Evolutionary conservation across 1,140 invertebrate genomes (phyloP), one percentile per base, ranked within the genome.

Genomic region (Drosophila bifasciata): DNA sequence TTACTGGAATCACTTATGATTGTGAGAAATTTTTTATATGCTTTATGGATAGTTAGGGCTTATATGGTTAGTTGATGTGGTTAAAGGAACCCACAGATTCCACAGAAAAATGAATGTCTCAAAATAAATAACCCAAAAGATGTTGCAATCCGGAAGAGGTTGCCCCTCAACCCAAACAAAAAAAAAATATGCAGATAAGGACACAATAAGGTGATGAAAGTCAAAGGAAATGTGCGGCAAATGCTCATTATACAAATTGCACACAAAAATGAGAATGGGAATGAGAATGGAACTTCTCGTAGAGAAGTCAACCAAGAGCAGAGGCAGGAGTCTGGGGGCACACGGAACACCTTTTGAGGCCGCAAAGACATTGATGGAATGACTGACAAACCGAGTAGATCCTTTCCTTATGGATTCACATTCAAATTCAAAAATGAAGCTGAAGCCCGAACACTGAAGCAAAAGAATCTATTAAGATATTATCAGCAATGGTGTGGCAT

Each of bases 401-500:
- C 63, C 21, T 41, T 49, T 50, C 36, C 69, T 17, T 21, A 16
- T 48, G 39, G 40, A 40, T 39, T 40, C 55, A 13, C 58, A 41
- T 55, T 81, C 61, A 81, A 11, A 36, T 11, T 36, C 32, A 11
- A 3, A 86, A 86, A 86, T 88, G 69, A 83, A 68, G 62, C 72
- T 60, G 55, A 62, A 78, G 66, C 39, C 39, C 44, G 41, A 36
- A 36, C 32, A 36, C 32, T 36, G 32, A 36, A 36, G 64, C 62
- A 76, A 88, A 83, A 86, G 83, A 86, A 86, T 86, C 83, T 86
- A 86, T 86, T 86, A 86, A 86, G 83, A 86, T 83, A 76, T 86
- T 83, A 88, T 88, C 70, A 75, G 81, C 15, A 32, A 74, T 60
- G 23, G 19, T 39, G 40, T 23, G 36, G 23, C 44, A 36, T 9